Conservation (phyloP, 2,797 vertebrate genomes). For the Pempheris klunzingeri region DNA sequence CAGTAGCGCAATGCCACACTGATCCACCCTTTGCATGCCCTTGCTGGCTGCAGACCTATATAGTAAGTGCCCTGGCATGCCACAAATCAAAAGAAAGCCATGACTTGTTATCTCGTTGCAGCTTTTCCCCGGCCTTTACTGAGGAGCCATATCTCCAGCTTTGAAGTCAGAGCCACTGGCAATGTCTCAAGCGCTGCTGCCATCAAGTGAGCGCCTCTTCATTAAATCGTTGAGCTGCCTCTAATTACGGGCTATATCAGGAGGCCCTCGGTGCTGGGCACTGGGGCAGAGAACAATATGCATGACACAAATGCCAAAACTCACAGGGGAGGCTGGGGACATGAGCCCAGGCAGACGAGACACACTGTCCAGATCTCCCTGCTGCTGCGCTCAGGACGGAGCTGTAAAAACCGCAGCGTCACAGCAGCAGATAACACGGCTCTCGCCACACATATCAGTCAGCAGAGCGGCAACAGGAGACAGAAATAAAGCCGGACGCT, state of each 20-base stretch:
- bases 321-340: constrained; percentile 35
- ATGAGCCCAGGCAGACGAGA: constrained; percentile 29
- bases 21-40: constrained; percentile 65
- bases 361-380: constrained; percentile 26
- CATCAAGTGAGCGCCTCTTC: constrained; percentile 81
- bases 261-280: constrained; percentile 63
- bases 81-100: constrained; percentile 87
- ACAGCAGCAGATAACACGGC: not conserved
- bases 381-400: constrained; percentile 23
- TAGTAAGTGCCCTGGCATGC: constrained; percentile 81
- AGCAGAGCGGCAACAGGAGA: not conserved
- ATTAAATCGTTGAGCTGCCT: constrained; percentile 84
- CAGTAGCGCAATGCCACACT: constrained; percentile 65
- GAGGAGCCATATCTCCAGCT: constrained; percentile 84
- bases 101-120: constrained; percentile 88
- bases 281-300: constrained; percentile 70
- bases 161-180: constrained; percentile 89
- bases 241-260: constrained; percentile 79
- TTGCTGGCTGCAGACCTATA: constrained; percentile 76
- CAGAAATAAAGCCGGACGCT: constrained; percentile 7
- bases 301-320: constrained; percentile 71
- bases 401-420: constrained; percentile 34
- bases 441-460: not conserved
- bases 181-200: constrained; percentile 81
- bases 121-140: constrained; percentile 81